These are phyloP conservation scores for Xestia sexstrigata DNA, from an alignment of 2,888 invertebrate genomes.

Conservation along the genomic window DNA sequence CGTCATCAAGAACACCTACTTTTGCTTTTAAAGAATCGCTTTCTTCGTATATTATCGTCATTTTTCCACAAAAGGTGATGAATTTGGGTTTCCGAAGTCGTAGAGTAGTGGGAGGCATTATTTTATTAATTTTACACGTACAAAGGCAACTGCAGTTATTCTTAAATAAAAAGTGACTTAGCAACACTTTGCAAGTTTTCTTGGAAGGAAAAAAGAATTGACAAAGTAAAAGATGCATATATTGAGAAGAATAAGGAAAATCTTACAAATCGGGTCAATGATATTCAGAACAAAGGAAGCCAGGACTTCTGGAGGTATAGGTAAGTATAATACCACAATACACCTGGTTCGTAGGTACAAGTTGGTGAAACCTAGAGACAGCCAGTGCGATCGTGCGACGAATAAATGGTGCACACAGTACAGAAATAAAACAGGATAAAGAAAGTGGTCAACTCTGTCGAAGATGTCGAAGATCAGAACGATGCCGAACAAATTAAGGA, in stretches of 20 bases:
- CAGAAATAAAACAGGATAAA: not conserved
- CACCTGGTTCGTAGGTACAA: not conserved
- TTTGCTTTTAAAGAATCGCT: constrained; percentile 46
- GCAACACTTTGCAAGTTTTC: not conserved
- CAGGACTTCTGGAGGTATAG: not conserved
- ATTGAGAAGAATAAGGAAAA: not conserved
- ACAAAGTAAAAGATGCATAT: not conserved
- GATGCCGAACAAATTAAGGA: not conserved
- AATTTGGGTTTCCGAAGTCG: no score
- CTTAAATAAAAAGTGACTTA: no score
- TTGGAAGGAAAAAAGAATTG: not conserved
- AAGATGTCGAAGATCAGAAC: not conserved
- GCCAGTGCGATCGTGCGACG: not conserved
- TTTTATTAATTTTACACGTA: no score
- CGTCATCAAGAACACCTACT: constrained; percentile 48
- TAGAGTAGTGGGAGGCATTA: no score
- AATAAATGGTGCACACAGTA: not conserved
- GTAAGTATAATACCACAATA: not conserved
- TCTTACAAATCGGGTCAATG: not conserved
- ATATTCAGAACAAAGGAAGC: not conserved
- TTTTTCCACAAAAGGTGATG: not conserved
- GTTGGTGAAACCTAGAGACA: not conserved
- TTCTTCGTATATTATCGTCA: constrained; percentile 18
- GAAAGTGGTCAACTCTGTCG: not conserved
- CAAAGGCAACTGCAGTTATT: no score